phyloP scores from a whole-genome alignment of 2,797 vertebrate species.

The Carduelis carduelis region DNA sequence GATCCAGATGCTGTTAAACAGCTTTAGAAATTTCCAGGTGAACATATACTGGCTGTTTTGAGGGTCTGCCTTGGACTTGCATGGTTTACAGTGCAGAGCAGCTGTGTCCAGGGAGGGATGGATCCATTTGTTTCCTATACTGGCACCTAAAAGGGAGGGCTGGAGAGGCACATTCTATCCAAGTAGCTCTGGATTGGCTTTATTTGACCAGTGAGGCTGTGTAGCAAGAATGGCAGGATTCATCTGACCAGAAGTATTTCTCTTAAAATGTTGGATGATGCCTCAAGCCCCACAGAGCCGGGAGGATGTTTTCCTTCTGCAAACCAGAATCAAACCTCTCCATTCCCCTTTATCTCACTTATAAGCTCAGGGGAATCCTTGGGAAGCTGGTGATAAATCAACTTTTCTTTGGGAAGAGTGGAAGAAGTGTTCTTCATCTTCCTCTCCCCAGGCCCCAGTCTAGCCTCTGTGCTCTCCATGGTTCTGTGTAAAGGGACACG shows the following conservation, averaged over 20 bases:
- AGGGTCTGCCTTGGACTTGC: neutral
- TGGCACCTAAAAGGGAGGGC: neutral
- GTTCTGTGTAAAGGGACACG: neutral
- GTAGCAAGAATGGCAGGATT: neutral
- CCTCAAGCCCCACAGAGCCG: rapidly evolving
- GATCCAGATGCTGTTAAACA: neutral
- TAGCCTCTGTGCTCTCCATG: neutral
- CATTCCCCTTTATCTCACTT: neutral
- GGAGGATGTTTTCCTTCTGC: neutral
- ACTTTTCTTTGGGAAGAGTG: neutral
- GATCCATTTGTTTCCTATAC: neutral
- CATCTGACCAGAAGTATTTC: neutral
- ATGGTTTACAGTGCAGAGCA: neutral
- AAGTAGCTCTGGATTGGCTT: neutral
- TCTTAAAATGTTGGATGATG: neutral
- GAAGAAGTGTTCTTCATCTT: neutral
- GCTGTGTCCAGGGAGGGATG: neutral
- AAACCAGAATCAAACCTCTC: neutral
- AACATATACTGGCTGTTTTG: neutral
- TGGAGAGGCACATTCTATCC: neutral
- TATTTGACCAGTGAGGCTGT: neutral
- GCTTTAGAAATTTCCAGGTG: neutral
- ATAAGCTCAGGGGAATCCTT: neutral
- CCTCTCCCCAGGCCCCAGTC: neutral
- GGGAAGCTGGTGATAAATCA: neutral